Evolutionary conservation across 1,140 invertebrate genomes (phyloP).

Genomic region (Drosophila nigrodunni): DNA sequence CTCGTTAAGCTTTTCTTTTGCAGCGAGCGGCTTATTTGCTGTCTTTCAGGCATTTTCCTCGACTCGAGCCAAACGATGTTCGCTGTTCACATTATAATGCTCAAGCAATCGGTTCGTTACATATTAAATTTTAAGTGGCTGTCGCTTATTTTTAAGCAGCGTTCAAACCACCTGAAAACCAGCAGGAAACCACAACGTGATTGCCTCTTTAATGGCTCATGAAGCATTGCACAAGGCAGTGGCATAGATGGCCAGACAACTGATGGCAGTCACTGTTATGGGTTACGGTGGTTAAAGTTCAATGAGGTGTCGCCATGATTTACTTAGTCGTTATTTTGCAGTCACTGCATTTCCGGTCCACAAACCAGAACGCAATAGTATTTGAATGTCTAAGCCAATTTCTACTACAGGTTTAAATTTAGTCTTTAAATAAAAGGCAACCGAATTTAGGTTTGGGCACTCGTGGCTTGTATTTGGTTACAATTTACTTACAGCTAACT

Average conservation of each 20-base stretch:
- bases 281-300: slow-evolving; percentile 75
- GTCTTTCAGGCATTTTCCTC: slow-evolving; percentile 1
- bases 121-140: slow-evolving; percentile 74
- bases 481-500: slow-evolving; percentile 20
- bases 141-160: slow-evolving; percentile 23
- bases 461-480: slow-evolving; percentile 16
- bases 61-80: slow-evolving; percentile 14
- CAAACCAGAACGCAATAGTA: slow-evolving; percentile 5
- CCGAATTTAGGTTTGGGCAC: neutral
- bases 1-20: slow-evolving; percentile 62
- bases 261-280: slow-evolving; percentile 17
- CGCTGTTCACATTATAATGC: slow-evolving; percentile 52
- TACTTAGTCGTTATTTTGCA: slow-evolving; percentile 59
- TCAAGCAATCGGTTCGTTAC: slow-evolving; percentile 61
- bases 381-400: neutral
- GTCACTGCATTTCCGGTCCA: slow-evolving; percentile 25
- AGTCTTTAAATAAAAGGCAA: too few species aligned
- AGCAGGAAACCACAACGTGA: slow-evolving; percentile 14
- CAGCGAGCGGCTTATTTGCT: slow-evolving; percentile 42
- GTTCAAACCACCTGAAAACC: slow-evolving; percentile 15
- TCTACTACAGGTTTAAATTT: neutral
- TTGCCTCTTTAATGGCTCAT: slow-evolving; percentile 70
- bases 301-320: slow-evolving; percentile 78
- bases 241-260: neutral
- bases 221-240: slow-evolving; percentile 55